Evolutionary conservation across 2,797 vertebrate genomes (phyloP).

Genomic region (Nyctibius grandis): DNA sequence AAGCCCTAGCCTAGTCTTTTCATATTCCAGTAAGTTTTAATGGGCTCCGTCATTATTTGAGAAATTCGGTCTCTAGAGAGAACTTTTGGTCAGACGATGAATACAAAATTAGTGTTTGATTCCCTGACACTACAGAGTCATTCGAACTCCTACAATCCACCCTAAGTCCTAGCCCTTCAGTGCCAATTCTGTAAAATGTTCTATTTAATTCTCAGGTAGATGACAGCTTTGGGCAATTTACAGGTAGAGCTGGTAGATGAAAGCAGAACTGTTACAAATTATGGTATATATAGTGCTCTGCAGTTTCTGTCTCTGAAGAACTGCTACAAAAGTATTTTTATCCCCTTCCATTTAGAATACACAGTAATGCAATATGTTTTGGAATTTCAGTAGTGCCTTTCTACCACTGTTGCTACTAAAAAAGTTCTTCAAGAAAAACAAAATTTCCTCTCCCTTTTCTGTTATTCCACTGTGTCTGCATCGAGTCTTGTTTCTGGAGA

Average conservation of each 20-base stretch:
- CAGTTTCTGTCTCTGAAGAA: background rate
- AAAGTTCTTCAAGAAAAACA: background rate
- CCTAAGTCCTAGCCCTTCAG: background rate
- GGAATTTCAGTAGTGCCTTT: background rate
- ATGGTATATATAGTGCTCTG: background rate
- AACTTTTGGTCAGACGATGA: background rate
- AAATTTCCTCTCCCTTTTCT: background rate
- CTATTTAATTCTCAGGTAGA: background rate
- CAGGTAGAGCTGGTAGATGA: background rate
- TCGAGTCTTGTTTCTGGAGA: background rate
- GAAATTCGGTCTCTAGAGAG: background rate
- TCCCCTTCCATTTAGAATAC: background rate
- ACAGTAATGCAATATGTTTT: background rate
- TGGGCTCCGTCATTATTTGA: background rate
- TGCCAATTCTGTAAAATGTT: background rate
- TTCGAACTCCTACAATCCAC: background rate
- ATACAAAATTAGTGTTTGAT: background rate
- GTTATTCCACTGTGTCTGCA: background rate
- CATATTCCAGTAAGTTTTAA: background rate
- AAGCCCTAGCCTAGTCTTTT: background rate
- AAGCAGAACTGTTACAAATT: background rate
- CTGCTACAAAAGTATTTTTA: background rate
- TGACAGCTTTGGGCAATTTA: background rate
- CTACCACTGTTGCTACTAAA: background rate
- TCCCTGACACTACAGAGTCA: background rate